phyloP scores from a whole-genome alignment of 30 jellyfish, hydroid and myxozoan species.

The Rhopilema esculentum region DNA sequence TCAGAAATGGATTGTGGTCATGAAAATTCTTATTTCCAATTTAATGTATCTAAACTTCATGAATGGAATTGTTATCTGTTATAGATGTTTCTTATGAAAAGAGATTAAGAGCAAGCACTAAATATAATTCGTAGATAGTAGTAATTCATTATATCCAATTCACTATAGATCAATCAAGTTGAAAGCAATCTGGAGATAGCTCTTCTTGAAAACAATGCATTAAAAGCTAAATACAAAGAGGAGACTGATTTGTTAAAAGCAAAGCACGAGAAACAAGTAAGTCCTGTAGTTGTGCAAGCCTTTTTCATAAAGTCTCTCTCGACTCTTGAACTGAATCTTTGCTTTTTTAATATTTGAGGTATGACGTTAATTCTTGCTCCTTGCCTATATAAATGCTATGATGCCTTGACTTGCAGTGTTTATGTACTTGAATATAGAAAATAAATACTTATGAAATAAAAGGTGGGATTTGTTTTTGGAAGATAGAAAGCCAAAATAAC shows the following conservation, averaged over 20 bases:
- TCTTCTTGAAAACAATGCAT: constrained; percentile 35
- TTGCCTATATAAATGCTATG: background rate
- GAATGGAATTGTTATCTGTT: too few species aligned
- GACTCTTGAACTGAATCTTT: too few species aligned
- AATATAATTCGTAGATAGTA: background rate
- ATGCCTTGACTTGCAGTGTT: background rate
- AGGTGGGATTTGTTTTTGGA: too few species aligned
- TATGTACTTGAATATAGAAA: background rate
- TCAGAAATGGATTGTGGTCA: too few species aligned
- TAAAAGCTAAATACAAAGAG: constrained; percentile 14
- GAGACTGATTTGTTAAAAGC: background rate
- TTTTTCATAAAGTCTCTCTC: too few species aligned
- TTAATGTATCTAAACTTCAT: too few species aligned
- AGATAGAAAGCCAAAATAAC: too few species aligned
- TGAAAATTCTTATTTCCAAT: too few species aligned
- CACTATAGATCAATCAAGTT: constrained; percentile 37
- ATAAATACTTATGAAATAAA: too few species aligned
- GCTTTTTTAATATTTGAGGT: background rate
- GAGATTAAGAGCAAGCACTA: background rate
- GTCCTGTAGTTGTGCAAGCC: background rate
- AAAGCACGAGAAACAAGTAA: constrained; percentile 51
- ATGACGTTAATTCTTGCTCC: background rate
- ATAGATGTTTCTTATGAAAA: background rate
- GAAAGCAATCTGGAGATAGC: constrained; percentile 46
- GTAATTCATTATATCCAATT: background rate